Conservation (phyloP, 2,113 vertebrate species). For the Rousettus leschenaultii region DNA sequence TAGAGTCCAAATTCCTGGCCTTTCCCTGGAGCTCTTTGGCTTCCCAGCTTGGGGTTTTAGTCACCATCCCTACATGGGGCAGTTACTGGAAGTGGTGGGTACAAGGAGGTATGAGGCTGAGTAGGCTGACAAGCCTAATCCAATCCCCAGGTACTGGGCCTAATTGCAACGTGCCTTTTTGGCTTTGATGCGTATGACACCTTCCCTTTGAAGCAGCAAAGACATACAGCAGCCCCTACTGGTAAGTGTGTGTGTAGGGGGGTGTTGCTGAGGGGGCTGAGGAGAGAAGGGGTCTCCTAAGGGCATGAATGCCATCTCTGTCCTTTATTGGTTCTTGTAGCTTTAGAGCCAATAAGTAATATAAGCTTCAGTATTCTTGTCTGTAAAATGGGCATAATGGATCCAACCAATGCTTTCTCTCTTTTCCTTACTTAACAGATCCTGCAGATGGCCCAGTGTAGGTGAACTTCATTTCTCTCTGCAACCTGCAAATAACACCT, state of each 20-base stretch:
- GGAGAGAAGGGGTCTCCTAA: not conserved
- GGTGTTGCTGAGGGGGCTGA: not conserved
- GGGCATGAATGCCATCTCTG: not conserved
- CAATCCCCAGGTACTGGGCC: conserved; percentile 69
- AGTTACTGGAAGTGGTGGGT: not conserved
- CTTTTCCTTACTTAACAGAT: conserved; percentile 49
- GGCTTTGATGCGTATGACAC: conserved; percentile 77
- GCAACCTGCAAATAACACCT: conserved; percentile 43
- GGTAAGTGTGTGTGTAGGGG: conserved; percentile 53
- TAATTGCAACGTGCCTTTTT: conserved; percentile 72
- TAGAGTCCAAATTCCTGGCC: not conserved
- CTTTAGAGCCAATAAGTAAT: not conserved
- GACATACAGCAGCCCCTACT: conserved; percentile 73
- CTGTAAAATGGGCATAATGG: not conserved
- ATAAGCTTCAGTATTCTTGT: conserved; percentile 18
- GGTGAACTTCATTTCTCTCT: conserved; percentile 27
- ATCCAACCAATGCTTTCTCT: conserved; percentile 11
- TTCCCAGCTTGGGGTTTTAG: not conserved
- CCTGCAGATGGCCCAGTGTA: conserved; percentile 70
- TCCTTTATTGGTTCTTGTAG: not conserved
- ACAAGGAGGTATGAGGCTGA: not conserved
- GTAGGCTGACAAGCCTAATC: not conserved
- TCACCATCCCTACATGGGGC: not conserved
- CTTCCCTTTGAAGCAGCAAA: conserved; percentile 67
- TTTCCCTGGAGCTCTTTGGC: not conserved